A percentile compares a stretch with the other conserved stretches of the same genome.
Conservation (phyloP, 2,888 invertebrate genomes). For the Pyralis farinalis region DNA sequence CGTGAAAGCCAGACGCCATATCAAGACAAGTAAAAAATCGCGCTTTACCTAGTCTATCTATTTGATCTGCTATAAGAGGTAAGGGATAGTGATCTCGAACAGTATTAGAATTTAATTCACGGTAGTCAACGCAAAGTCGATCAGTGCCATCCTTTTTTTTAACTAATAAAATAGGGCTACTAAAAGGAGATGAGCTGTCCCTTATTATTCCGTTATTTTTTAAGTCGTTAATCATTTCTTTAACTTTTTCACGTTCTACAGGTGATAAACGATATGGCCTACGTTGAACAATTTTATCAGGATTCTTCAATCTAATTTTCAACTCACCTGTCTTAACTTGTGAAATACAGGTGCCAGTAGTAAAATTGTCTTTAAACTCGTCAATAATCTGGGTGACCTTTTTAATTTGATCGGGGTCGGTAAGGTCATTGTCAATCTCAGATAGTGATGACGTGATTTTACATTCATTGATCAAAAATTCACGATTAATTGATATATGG, state of each 20-base stretch:
- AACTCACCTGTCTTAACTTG: no score
- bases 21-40: neutral
- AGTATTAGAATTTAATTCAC: constrained; percentile 13
- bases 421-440: neutral
- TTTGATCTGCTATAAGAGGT: no score
- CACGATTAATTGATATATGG: neutral
- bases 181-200: no score
- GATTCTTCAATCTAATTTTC: no score
- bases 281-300: no score
- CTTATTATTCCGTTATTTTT: constrained; percentile 17
- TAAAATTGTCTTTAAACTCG: no score
- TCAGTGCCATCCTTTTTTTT: constrained; percentile 20
- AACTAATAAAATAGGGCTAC: constrained; percentile 17
- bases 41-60: no score
- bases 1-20: neutral
- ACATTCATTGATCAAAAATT: neutral
- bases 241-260: constrained; percentile 12
- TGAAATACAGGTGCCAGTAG: no score
- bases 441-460: neutral
- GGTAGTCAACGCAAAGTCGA: constrained; percentile 19
- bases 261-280: no score
- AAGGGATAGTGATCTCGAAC: no score
- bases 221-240: constrained; percentile 10
- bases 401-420: neutral
- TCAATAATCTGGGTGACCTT: neutral